Evolutionary conservation across 2,113 vertebrate species (phyloP), one percentile per base, ranked within the genome.

Genomic region (Erythrocercus mccallii): DNA sequence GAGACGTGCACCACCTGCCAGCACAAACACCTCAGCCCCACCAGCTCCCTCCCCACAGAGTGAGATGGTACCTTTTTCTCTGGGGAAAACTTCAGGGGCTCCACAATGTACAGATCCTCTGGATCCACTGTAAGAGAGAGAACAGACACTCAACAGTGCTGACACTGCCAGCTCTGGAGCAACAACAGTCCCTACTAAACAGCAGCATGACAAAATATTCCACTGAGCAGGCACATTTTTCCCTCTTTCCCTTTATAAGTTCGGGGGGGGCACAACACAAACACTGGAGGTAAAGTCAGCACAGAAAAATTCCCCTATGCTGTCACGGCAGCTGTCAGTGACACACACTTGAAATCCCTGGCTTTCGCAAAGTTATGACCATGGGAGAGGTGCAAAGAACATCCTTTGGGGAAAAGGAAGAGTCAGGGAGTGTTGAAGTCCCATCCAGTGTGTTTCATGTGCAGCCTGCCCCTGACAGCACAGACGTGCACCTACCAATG

Each of bases 101-200:
- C 99, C 97, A 99, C 99, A 98, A 99, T 99, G 98, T 99, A 99
- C 97, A 99, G 98, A 97, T 99, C 99, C 98, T 98, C 99, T 91
- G 99, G 98, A 97, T 99, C 98, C 97, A 98, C 99, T 99, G 96
- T 44, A 98, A 98, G 92, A 96, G 95, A 98, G 66, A 97, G 92
- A 35, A 74, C 24, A 56, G 2, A 60, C 11, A 21, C 31, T 95
- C 24, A 96, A 23, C 57, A 82, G 21, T 25, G 37, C 48, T 61
- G 33, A 73, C 35, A 11, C 31, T 53, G 50, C 48, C 66, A 82
- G 58, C 35, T 70, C 58, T 50, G 61, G 7, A 76, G 42, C 25
- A 37, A 20, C 7, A 5, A 5, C 24, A 30, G 35, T 11, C 58
- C 40, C 62, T 70, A 20, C 58, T 18, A 11, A 58, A 31, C 18